Evolutionary conservation across 2,888 invertebrate genomes (phyloP).

Genomic region (Rhopalosiphum nymphaeae): DNA sequence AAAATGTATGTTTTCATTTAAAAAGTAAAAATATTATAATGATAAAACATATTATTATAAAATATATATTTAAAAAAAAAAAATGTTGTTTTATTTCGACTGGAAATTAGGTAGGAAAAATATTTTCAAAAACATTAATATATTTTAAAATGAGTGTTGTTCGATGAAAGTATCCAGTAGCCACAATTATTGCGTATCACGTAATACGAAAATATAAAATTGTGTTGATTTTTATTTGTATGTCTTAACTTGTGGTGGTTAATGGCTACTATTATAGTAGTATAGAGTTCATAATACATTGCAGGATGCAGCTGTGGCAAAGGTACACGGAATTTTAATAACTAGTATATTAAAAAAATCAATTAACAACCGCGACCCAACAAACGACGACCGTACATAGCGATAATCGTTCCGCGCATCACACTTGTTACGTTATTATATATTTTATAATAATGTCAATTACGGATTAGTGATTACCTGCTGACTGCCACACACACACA

Average conservation of each 20-base stretch:
- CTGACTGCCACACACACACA: neutral
- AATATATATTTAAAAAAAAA: too few species aligned
- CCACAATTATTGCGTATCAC: neutral
- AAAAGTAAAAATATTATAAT: too few species aligned
- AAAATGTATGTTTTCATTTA: too few species aligned
- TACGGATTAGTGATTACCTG: constrained; percentile 3
- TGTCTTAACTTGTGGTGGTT: neutral
- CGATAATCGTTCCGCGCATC: neutral
- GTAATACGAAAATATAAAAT: neutral
- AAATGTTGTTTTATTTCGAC: too few species aligned
- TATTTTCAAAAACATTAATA: too few species aligned
- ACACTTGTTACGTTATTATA: neutral
- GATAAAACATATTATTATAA: too few species aligned
- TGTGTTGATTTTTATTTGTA: neutral
- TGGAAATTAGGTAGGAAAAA: too few species aligned
- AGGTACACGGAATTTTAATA: neutral
- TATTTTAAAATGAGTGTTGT: too few species aligned
- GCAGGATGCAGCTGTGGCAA: neutral
- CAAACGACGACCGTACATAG: neutral
- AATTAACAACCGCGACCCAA: neutral
- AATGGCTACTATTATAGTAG: neutral
- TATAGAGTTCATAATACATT: neutral
- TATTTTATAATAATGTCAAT: constrained; percentile 13
- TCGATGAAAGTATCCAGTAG: too few species aligned
- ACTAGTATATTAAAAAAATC: neutral